Conservation (phyloP, 1,140 invertebrate species). For the Trichogramma pretiosum region DNA sequence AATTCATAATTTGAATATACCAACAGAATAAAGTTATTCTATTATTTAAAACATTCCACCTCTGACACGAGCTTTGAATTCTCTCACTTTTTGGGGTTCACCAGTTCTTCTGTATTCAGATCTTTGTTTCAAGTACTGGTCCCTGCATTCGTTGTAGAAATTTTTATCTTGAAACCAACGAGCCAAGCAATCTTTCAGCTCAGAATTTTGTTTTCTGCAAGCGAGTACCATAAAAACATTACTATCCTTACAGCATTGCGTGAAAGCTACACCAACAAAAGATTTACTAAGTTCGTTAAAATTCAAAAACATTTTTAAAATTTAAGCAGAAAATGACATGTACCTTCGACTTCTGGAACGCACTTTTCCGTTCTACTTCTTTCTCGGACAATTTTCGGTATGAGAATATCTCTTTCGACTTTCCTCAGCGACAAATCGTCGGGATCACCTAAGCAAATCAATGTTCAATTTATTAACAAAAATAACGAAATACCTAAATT, state of each 20-base stretch:
- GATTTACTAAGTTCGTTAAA: too few relatives aligned
- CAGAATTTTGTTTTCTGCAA: constrained; percentile 63
- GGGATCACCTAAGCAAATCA: constrained; percentile 72
- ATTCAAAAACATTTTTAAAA: constrained; percentile 7
- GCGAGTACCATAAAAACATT: constrained; percentile 60
- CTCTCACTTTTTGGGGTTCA: constrained; percentile 46
- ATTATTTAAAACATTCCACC: constrained; percentile 9
- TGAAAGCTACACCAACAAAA: constrained; percentile 53
- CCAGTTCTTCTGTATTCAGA: constrained; percentile 74
- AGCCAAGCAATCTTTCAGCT: constrained; percentile 59
- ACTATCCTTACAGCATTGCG: constrained; percentile 63
- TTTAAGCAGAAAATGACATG: background rate
- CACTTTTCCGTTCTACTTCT: constrained; percentile 71
- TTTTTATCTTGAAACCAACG: constrained; percentile 69
- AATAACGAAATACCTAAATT: constrained; percentile 8
- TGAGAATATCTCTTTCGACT: constrained; percentile 75
- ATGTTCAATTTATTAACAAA: too few relatives aligned
- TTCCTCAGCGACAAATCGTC: constrained; percentile 68
- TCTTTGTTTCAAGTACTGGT: constrained; percentile 74
- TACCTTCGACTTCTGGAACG: constrained; percentile 56
- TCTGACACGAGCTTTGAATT: background rate
- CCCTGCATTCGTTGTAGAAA: constrained; percentile 62
- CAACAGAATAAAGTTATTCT: too few relatives aligned
- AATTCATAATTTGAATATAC: background rate
- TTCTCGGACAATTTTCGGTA: constrained; percentile 77